A percentile compares a stretch with the other conserved stretches of the same genome.
phyloP scores from a whole-genome alignment of 2,797 vertebrate species.

The Chromobotia macracanthus region DNA sequence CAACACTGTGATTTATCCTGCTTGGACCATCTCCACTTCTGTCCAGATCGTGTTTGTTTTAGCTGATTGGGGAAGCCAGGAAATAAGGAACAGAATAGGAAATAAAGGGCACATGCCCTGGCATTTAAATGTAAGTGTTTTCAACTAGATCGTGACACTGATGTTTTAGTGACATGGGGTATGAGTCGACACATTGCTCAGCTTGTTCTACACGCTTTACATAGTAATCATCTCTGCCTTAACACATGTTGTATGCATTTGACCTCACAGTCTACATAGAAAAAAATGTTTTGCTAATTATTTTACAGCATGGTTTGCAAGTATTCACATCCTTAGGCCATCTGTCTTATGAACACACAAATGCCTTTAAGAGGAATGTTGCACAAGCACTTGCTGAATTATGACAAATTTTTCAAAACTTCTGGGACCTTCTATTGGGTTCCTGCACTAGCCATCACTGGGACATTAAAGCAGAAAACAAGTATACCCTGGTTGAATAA shows the following conservation, averaged over 20 bases:
- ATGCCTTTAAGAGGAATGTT: slow-evolving; percentile 36
- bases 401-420: slow-evolving; percentile 54
- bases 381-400: slow-evolving; percentile 25
- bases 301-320: slow-evolving; percentile 37
- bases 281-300: slow-evolving; percentile 51
- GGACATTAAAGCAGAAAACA: slow-evolving; percentile 27
- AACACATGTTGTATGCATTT: slow-evolving; percentile 11
- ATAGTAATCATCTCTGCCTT: slow-evolving; percentile 6
- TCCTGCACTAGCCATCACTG: slow-evolving; percentile 26
- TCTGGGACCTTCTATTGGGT: slow-evolving; percentile 36
- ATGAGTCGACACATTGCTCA: not conserved
- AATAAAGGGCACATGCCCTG: slow-evolving; percentile 27
- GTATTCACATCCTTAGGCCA: slow-evolving; percentile 48
- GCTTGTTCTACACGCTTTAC: not conserved
- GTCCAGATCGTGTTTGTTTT: slow-evolving; percentile 49
- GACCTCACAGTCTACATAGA: slow-evolving; percentile 30
- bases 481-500: slow-evolving; percentile 43
- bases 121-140: slow-evolving; percentile 39
- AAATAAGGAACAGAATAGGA: slow-evolving; percentile 22
- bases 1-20: slow-evolving; percentile 42
- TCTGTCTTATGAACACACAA: slow-evolving; percentile 21
- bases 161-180: not conserved
- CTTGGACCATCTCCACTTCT: slow-evolving; percentile 32
- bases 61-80: slow-evolving; percentile 42
- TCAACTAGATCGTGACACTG: not conserved